Conservation (phyloP, 1,140 invertebrate genomes). For the Octopus sinensis region DNA sequence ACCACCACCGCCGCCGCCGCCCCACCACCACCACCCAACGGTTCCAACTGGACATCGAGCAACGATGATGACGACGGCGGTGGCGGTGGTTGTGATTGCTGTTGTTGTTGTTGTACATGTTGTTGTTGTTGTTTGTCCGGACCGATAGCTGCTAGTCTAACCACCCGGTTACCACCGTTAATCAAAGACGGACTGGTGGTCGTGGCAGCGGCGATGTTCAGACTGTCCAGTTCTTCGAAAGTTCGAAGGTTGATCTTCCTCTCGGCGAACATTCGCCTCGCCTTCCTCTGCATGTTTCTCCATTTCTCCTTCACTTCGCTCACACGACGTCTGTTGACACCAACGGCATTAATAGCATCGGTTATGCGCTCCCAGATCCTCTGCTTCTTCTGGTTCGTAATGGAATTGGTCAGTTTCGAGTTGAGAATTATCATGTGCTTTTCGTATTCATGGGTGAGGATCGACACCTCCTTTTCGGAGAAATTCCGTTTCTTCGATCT, state of each 20-base stretch:
- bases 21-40: no score
- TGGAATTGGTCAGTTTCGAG: constrained; percentile 4
- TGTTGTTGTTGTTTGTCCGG: no score
- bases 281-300: constrained; percentile 1
- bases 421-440: neutral
- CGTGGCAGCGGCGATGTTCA: no score
- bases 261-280: neutral
- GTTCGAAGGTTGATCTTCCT: neutral
- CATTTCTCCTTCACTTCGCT: constrained; percentile 6
- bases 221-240: no score
- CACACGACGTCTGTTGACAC: neutral
- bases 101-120: no score
- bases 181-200: no score
- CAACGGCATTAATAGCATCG: neutral
- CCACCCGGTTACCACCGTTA: no score
- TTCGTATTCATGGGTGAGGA: neutral
- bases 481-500: constrained; percentile 3
- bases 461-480: neutral
- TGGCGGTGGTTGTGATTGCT: no score
- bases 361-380: neutral
- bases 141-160: no score
- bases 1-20: no score
- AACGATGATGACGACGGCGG: no score
- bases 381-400: constrained; percentile 4
- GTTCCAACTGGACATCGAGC: no score